Evolutionary conservation across 2,888 invertebrate species (phyloP), one percentile per base, ranked within the genome.

Genomic region (Conistra vaccinii): DNA sequence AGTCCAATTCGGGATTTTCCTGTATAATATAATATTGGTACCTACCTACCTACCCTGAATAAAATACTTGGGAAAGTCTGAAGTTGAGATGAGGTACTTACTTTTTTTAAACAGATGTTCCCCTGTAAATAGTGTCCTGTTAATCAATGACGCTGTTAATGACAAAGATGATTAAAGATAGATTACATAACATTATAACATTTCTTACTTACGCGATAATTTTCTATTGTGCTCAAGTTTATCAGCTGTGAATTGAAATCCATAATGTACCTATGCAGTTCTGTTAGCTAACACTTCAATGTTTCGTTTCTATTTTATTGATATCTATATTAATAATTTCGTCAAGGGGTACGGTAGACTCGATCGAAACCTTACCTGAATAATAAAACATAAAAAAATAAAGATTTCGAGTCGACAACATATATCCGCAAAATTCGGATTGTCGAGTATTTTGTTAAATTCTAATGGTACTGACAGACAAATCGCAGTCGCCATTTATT

Each of bases 261-360:
- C n/a, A 69, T 66, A 57, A 67, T 45, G 20, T 74, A 5, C 35
- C 39, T 39, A 57, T 67, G 39, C 48, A 42, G 48, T 48, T 69
- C 29, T 72, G n/a, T 66, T 57, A 68, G 42, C 32, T 45, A 72
- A 69, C 35, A 76, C 45, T 32, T 60, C 35, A 68, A 72, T 32
- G 55, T 60, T 70, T 69, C 29, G 68, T 81, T 67, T 66, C 61
- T 65, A 57, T 57, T 72, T 42, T 26, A 68, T 60, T 60, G 73
- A 62, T 73, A 81, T n/a, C n/a, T n/a, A n/a, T n/a, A n/a, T n/a
- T n/a, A n/a, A n/a, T n/a, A n/a, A n/a, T n/a, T n/a, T n/a, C n/a
- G n/a, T n/a, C n/a, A n/a, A n/a, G n/a, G n/a, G n/a, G n/a, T n/a
- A n/a, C n/a, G n/a, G n/a, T n/a, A n/a, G n/a, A n/a, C n/a, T n/a